A percentile compares a stretch with the other conserved stretches of the same genome.
These are phyloP conservation scores for Liasis olivaceus DNA, from an alignment of 2,797 vertebrate genomes.

Conservation along the genomic window DNA sequence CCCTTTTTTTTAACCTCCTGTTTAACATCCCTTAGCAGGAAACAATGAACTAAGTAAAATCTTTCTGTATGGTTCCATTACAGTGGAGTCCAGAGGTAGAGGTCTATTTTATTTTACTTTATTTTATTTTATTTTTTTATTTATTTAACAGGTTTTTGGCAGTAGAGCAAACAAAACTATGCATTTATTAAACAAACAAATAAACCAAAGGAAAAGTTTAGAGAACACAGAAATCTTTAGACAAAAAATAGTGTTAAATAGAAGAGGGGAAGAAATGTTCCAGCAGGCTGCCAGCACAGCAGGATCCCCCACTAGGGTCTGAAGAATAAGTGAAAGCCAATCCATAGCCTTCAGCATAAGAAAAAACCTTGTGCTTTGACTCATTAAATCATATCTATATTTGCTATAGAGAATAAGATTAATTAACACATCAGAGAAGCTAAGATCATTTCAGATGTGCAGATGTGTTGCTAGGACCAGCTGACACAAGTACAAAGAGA, in stretches of 20 bases:
- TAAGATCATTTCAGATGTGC: constrained; percentile 1
- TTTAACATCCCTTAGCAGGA: neutral
- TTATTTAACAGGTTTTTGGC: neutral
- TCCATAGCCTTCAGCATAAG: neutral
- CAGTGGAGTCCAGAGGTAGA: neutral
- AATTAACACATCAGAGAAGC: constrained; percentile 4
- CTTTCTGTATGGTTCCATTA: neutral
- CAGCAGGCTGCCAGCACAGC: neutral
- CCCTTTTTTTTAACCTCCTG: neutral
- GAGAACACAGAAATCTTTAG: neutral
- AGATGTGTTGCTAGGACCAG: neutral
- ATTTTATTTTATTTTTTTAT: neutral
- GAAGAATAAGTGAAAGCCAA: neutral
- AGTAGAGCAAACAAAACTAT: neutral
- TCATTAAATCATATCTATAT: neutral
- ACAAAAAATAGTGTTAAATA: neutral
- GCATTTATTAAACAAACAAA: neutral
- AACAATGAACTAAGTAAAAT: neutral
- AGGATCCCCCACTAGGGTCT: neutral
- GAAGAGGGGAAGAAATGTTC: neutral
- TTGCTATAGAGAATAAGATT: neutral
- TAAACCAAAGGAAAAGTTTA: neutral
- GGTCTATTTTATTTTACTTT: too few relatives aligned
- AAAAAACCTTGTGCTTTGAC: neutral
- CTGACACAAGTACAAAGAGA: neutral